Evolutionary conservation across 2,797 vertebrate species (phyloP).

Genomic region (Arrhamphus sclerolepis): DNA sequence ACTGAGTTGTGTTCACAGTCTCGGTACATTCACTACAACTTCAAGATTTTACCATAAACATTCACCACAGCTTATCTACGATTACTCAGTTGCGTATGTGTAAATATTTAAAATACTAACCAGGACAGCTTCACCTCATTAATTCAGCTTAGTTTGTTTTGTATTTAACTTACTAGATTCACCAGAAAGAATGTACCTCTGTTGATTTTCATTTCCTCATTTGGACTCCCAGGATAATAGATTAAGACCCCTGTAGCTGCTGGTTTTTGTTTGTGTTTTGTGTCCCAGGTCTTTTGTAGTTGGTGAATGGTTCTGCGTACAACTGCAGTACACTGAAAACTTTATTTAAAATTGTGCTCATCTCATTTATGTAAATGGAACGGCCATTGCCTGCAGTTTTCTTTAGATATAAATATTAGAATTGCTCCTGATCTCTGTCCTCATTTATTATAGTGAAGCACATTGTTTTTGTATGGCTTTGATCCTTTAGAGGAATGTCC

Average conservation of each 20-base stretch:
- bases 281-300: no score
- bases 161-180: no score
- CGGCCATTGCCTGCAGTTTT: background rate
- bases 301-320: no score
- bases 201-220: background rate
- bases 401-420: background rate
- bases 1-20: background rate
- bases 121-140: background rate
- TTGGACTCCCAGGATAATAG: background rate
- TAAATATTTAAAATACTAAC: background rate
- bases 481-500: background rate
- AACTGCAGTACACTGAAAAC: no score
- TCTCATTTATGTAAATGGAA: background rate
- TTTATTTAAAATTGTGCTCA: no score
- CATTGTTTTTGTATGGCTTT: background rate
- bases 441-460: background rate
- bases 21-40: no score
- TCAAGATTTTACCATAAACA: conserved; percentile 3
- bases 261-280: no score
- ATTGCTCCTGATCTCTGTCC: background rate
- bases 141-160: background rate
- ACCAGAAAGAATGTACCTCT: no score
- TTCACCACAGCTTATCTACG: no score
- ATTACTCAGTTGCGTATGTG: background rate
- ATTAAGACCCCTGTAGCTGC: no score